phyloP scores from a whole-genome alignment of 2,113 vertebrate genomes.

The Rhynchopsitta pachyrhyncha region DNA sequence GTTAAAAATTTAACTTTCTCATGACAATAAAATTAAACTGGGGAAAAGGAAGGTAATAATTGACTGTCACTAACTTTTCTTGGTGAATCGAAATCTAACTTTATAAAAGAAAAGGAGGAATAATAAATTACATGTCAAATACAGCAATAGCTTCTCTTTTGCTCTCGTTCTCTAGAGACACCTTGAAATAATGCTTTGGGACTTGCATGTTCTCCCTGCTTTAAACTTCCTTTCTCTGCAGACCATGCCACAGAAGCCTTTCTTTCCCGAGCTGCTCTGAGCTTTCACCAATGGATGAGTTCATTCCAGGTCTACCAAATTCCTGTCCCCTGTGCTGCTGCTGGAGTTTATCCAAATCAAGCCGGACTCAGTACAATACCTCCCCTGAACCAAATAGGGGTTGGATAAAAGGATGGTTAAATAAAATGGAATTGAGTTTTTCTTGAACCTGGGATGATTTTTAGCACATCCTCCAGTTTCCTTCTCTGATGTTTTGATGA shows the following conservation, averaged over 20 bases:
- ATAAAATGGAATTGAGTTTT: background rate
- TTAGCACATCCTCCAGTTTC: background rate
- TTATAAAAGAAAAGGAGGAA: conserved; percentile 32
- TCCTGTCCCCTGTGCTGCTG: background rate
- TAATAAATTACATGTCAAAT: conserved; percentile 20
- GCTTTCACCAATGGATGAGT: background rate
- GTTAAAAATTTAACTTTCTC: conserved; percentile 16
- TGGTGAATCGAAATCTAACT: conserved; percentile 9
- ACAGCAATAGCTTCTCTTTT: background rate
- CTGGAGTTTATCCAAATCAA: background rate
- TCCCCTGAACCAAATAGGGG: background rate
- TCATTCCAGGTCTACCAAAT: background rate
- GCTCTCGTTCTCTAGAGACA: background rate
- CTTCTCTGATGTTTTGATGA: background rate
- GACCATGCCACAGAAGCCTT: background rate
- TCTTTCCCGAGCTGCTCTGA: background rate
- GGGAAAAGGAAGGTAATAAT: background rate
- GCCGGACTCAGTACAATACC: background rate
- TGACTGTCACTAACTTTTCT: conserved; percentile 16
- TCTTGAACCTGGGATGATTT: background rate
- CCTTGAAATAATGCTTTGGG: background rate
- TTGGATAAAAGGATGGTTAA: background rate
- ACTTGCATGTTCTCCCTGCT: background rate
- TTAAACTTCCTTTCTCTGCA: background rate
- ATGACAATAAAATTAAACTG: background rate